phyloP scores from a whole-genome alignment of 2,797 vertebrate species.

The Oophaga sylvatica region DNA sequence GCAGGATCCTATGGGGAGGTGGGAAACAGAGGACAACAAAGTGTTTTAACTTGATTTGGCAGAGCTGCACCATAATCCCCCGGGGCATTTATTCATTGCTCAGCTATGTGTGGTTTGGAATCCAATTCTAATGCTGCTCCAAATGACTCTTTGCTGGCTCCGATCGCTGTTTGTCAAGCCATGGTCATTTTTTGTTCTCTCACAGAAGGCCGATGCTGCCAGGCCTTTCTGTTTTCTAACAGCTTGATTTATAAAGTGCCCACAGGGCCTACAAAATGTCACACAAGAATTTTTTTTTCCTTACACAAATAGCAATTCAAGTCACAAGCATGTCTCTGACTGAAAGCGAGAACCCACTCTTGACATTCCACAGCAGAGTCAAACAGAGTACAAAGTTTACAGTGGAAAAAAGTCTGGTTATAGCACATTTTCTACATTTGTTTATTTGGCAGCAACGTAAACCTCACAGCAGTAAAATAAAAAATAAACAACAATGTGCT shows the following conservation, averaged over 20 bases:
- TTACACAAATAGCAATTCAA: constrained; percentile 44
- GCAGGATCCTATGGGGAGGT: constrained; percentile 58
- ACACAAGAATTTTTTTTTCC: constrained; percentile 23
- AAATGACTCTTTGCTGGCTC: constrained; percentile 69
- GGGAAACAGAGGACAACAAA: constrained; percentile 57
- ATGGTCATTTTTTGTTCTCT: constrained; percentile 60
- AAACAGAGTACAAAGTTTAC: constrained; percentile 51
- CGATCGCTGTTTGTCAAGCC: constrained; percentile 57
- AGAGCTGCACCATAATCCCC: constrained; percentile 65
- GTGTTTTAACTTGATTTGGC: constrained; percentile 65
- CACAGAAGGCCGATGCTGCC: constrained; percentile 2
- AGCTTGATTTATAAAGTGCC: constrained; percentile 52
- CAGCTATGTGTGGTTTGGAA: constrained; percentile 78
- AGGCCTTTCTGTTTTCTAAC: constrained; percentile 38
- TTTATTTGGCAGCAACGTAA: constrained; percentile 27
- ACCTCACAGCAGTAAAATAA: constrained; percentile 19
- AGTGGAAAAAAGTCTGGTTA: constrained; percentile 41
- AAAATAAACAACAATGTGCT: constrained; percentile 1
- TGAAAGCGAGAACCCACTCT: constrained; percentile 25
- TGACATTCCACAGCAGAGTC: constrained; percentile 39
- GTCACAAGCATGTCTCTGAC: constrained; percentile 16
- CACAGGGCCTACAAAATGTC: constrained; percentile 57
- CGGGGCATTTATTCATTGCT: constrained; percentile 69
- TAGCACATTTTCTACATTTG: constrained; percentile 38
- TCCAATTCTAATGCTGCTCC: constrained; percentile 65